Conservation (phyloP, 2,113 vertebrate genomes). For the Sisor rabdophorus region DNA sequence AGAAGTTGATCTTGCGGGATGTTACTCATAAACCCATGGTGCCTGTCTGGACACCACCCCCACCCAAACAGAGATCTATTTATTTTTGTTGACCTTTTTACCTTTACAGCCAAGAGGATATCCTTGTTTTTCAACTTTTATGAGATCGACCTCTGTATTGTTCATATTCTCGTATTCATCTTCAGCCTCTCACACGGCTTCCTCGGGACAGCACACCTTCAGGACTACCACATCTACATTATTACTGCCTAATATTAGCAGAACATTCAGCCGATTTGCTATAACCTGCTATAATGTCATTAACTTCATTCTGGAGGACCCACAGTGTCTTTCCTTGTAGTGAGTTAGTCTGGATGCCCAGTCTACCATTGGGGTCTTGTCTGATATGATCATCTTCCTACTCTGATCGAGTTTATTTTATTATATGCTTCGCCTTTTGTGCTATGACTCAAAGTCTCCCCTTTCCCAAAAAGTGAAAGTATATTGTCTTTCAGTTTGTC, state of each 20-base stretch:
- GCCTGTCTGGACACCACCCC: no score
- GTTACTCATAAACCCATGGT: background rate
- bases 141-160: background rate
- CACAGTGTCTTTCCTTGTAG: background rate
- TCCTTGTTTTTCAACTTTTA: background rate
- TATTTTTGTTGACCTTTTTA: no score
- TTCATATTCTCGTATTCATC: background rate
- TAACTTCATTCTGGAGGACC: no score
- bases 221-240: background rate
- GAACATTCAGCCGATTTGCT: no score
- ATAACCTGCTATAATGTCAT: no score
- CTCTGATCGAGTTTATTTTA: conserved; percentile 2
- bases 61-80: no score
- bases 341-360: background rate
- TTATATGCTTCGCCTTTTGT: background rate
- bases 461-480: background rate
- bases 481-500: background rate
- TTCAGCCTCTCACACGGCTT: background rate
- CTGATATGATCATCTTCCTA: background rate
- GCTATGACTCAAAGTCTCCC: background rate
- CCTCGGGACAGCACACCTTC: background rate
- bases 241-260: background rate
- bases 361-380: background rate
- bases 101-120: background rate
- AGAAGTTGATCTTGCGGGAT: background rate